These are phyloP conservation scores for Lordiphosa mommai DNA, from an alignment of 1,140 invertebrate genomes.

Conservation along the genomic window DNA sequence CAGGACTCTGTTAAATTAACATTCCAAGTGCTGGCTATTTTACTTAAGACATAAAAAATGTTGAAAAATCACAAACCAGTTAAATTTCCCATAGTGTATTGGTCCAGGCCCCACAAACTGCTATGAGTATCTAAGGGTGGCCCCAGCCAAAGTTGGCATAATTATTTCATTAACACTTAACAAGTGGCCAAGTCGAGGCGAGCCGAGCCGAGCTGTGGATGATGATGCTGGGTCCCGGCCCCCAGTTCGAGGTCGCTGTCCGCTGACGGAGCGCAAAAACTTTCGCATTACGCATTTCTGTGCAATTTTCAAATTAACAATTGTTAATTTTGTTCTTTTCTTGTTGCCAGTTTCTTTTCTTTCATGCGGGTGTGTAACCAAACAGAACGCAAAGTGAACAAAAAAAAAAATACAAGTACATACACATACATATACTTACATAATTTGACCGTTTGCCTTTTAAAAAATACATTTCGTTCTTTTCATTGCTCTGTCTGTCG, in stretches of 20 bases:
- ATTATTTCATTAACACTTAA: conserved; percentile 78
- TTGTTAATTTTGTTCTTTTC: conserved; percentile 62
- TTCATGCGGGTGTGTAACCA: conserved; percentile 46
- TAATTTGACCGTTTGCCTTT: conserved; percentile 71
- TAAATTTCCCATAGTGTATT: too few relatives aligned
- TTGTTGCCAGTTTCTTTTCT: conserved; percentile 41
- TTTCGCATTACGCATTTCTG: conserved; percentile 76
- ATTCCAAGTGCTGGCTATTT: too few relatives aligned
- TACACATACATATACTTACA: conserved; percentile 28
- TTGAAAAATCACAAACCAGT: too few relatives aligned
- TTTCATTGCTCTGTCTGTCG: conserved; percentile 12
- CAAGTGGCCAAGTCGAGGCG: conserved; percentile 57
- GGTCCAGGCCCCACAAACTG: too few relatives aligned
- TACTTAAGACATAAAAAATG: too few relatives aligned
- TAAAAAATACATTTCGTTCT: conserved; percentile 56
- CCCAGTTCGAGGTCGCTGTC: conserved; percentile 9
- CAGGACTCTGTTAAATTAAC: too few relatives aligned
- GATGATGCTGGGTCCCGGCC: conserved; percentile 5
- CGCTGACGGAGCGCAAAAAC: conserved; percentile 46
- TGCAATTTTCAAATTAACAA: conserved; percentile 78
- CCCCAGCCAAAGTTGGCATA: conserved; percentile 65
- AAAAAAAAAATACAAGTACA: conserved; percentile 40
- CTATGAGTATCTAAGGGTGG: conserved; percentile 11
- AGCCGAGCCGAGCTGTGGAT: conserved; percentile 21
- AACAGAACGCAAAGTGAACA: conserved; percentile 44